Conservation (phyloP, 2,113 vertebrate genomes). For the Peromyscus polionotus region DNA sequence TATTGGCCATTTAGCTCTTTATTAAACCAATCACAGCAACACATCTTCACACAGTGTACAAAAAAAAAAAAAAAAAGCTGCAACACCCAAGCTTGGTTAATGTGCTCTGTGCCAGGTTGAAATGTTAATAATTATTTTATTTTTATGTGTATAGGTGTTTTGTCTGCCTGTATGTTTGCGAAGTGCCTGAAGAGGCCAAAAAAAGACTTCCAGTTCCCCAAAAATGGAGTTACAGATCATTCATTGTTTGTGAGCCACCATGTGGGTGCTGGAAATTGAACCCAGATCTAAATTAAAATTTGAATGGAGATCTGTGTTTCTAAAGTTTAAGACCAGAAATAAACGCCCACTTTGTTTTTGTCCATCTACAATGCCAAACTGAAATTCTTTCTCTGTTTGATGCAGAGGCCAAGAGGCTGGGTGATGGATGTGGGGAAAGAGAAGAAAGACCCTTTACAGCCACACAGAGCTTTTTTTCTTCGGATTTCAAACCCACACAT, state of each 20-base stretch:
- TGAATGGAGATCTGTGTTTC: neutral
- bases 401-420: neutral
- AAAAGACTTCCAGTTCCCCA: neutral
- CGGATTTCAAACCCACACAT: neutral
- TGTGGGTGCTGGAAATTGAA: neutral
- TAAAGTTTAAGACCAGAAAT: neutral
- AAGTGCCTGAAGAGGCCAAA: neutral
- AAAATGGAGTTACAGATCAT: neutral
- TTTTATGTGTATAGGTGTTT: neutral
- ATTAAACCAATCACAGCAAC: neutral
- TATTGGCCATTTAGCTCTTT: neutral
- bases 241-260: neutral
- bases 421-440: accelerated
- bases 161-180: too few relatives aligned
- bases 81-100: neutral
- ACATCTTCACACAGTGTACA: neutral
- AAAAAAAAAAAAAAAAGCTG: neutral
- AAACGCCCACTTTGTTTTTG: neutral
- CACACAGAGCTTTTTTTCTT: neutral
- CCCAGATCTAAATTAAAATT: neutral
- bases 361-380: neutral
- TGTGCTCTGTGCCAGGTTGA: neutral
- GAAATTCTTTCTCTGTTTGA: neutral
- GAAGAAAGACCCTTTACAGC: neutral
- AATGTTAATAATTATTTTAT: slow-evolving; percentile 26